Evolutionary conservation across 2,797 vertebrate genomes (phyloP).

Genomic region (Pelochelys cantorii): DNA sequence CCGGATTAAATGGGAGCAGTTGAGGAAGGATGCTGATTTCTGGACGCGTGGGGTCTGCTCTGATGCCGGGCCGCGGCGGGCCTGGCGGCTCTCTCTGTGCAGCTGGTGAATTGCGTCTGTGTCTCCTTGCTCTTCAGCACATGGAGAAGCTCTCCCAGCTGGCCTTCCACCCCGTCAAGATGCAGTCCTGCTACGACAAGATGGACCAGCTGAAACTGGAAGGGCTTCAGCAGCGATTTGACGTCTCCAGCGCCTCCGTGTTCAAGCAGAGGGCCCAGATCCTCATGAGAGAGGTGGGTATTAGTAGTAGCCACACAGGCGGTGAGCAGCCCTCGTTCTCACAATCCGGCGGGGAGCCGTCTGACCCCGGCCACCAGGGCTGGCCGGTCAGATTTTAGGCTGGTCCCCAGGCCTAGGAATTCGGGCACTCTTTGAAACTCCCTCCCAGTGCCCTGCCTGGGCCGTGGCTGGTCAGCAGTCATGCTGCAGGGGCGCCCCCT

Average conservation of each 20-base stretch:
- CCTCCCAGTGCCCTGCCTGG: background rate
- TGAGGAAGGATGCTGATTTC: background rate
- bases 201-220: constrained; percentile 94
- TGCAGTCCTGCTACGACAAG: constrained; percentile 95
- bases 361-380: accelerated
- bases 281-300: constrained; percentile 93
- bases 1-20: background rate
- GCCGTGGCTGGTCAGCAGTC: background rate
- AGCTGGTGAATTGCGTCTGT: constrained; percentile 3
- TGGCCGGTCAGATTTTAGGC: background rate
- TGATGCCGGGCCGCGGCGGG: background rate
- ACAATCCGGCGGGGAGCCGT: accelerated
- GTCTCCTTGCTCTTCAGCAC: constrained; percentile 79
- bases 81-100: background rate
- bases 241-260: constrained; percentile 90
- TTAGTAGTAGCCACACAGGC: background rate
- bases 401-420: background rate
- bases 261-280: constrained; percentile 96
- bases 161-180: constrained; percentile 97
- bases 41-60: background rate
- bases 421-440: background rate
- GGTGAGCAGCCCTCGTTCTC: accelerated
- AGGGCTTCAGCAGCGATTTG: constrained; percentile 94
- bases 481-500: background rate
- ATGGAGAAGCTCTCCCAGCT: constrained; percentile 96